Evolutionary conservation across 2,113 vertebrate genomes (phyloP).

Genomic region (Sphaerodactylus townsendi): DNA sequence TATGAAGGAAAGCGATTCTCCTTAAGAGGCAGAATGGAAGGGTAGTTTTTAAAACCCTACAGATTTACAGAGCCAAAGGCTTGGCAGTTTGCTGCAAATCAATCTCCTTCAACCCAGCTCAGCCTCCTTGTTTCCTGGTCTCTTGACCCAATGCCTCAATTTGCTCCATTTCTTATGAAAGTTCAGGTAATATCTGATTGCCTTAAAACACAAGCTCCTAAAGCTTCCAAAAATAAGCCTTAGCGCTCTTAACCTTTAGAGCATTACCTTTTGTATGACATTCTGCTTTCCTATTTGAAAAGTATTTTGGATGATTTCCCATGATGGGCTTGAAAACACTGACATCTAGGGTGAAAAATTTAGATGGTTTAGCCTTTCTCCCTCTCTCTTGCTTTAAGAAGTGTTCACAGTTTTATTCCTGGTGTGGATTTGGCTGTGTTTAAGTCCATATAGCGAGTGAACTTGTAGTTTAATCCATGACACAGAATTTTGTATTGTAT

Average conservation of each 20-base stretch:
- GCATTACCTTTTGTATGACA: not conserved
- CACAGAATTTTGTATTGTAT: not conserved
- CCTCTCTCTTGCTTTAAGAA: not conserved
- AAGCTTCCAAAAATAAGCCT: too few species aligned
- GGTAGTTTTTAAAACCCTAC: not conserved
- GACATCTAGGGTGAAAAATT: too few species aligned
- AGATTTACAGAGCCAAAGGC: not conserved
- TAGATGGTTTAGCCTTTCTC: rapidly evolving
- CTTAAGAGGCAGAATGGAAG: not conserved
- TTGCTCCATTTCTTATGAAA: not conserved
- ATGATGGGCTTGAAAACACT: not conserved
- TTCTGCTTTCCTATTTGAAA: not conserved
- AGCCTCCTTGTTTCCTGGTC: not conserved
- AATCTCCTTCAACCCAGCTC: too few species aligned
- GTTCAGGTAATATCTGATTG: not conserved
- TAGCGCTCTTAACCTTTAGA: too few species aligned
- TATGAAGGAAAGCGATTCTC: not conserved
- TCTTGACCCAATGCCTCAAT: not conserved
- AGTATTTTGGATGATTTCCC: not conserved
- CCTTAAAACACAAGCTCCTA: too few species aligned
- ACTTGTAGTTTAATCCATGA: not conserved
- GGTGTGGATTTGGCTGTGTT: not conserved
- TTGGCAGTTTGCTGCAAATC: not conserved
- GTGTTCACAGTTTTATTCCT: not conserved
- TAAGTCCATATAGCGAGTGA: too few species aligned